Evolutionary conservation across 2,113 vertebrate species (phyloP).

Genomic region (Prietella phreatophila): DNA sequence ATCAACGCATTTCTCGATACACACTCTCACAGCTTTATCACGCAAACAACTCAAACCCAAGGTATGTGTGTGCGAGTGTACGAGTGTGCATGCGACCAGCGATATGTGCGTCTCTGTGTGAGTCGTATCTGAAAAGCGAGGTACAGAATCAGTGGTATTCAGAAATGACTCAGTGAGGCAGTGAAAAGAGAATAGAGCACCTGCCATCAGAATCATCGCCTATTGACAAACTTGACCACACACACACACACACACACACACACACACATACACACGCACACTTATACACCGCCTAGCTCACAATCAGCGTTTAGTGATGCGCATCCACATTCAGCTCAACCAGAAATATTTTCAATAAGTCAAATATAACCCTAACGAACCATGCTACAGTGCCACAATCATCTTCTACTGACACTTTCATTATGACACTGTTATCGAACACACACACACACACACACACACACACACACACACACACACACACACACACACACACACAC

Average conservation of each 20-base stretch:
- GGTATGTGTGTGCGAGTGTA: background rate
- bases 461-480: background rate
- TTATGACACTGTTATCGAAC: background rate
- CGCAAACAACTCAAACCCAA: background rate
- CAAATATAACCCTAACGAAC: background rate
- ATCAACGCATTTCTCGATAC: background rate
- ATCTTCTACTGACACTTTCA: background rate
- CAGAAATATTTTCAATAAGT: background rate
- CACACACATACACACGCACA: slow-evolving; percentile 20
- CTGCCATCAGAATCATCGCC: slow-evolving; percentile 48
- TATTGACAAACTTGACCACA: slow-evolving; percentile 44
- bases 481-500: no score
- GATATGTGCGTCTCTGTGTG: background rate
- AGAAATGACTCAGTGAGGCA: slow-evolving; percentile 42
- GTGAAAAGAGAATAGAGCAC: slow-evolving; percentile 48
- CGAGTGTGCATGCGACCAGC: background rate
- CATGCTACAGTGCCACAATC: background rate
- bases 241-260: slow-evolving; percentile 31
- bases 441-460: slow-evolving; percentile 3
- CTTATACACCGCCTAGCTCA: background rate
- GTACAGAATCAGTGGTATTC: slow-evolving; percentile 51
- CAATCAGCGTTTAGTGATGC: slow-evolving; percentile 14
- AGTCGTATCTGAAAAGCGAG: slow-evolving; percentile 25
- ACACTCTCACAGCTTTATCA: background rate
- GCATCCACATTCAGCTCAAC: background rate